Evolutionary conservation across 2,113 vertebrate genomes (phyloP).

Genomic region (Pterocles burchelli): DNA sequence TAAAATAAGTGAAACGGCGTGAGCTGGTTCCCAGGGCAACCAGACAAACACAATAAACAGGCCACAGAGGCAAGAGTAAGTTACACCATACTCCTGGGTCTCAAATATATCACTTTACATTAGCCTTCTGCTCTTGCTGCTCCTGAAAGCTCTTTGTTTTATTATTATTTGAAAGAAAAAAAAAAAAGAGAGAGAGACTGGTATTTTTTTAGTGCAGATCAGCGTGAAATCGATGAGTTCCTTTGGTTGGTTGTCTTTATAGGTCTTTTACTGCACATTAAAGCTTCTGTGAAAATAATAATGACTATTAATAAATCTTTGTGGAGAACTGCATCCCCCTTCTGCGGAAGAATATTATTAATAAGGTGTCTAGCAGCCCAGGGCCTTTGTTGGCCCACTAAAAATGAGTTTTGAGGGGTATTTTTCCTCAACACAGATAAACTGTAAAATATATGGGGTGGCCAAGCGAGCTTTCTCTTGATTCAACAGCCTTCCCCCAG

Average conservation of each 20-base stretch:
- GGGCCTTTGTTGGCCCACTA: not conserved
- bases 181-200: not conserved
- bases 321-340: not conserved
- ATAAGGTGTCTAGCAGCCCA: not conserved
- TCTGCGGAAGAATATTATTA: constrained; percentile 34
- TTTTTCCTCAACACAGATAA: constrained; percentile 21
- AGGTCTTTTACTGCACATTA: constrained; percentile 47
- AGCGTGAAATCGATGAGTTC: constrained; percentile 30
- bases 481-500: not conserved
- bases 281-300: constrained; percentile 40
- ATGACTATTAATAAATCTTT: constrained; percentile 49
- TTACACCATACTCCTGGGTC: constrained; percentile 78
- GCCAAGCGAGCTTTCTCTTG: not conserved
- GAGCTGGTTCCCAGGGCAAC: constrained; percentile 82
- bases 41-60: constrained; percentile 89
- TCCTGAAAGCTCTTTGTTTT: constrained; percentile 80
- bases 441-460: constrained; percentile 9
- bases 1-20: constrained; percentile 83
- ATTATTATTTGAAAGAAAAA: constrained; percentile 60
- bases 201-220: constrained; percentile 41
- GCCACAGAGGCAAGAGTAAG: constrained; percentile 76
- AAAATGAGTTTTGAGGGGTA: not conserved
- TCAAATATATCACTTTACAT: constrained; percentile 84
- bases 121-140: constrained; percentile 70
- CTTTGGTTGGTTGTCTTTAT: constrained; percentile 52